Conservation (phyloP, 2,888 invertebrate species). For the Blomia tropicalis region DNA sequence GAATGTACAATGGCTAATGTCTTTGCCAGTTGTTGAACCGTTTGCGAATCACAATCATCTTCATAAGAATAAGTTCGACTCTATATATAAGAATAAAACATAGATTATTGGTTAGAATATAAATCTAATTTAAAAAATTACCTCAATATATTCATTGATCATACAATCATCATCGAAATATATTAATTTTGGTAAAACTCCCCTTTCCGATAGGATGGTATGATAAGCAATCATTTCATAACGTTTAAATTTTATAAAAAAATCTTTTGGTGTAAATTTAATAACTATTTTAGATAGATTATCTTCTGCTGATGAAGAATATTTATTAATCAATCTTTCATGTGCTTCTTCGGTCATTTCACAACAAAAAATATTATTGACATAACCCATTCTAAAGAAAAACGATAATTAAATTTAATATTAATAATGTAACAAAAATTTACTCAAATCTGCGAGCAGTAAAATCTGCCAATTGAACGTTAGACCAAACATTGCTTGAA, state of each 20-base stretch:
- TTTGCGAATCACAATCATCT: not conserved
- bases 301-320: too few relatives aligned
- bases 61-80: not conserved
- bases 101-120: too few relatives aligned
- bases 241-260: not conserved
- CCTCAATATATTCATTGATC: constrained; percentile 4
- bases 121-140: not conserved
- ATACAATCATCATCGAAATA: not conserved
- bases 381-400: not conserved
- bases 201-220: not conserved
- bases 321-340: not conserved
- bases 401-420: not conserved
- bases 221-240: not conserved
- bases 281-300: not conserved
- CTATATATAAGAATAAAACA: too few relatives aligned
- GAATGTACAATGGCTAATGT: not conserved
- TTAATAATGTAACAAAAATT: not conserved
- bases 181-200: not conserved
- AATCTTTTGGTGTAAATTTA: not conserved
- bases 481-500: not conserved
- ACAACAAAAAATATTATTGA: not conserved
- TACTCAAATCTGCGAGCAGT: not conserved
- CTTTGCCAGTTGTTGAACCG: not conserved
- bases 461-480: not conserved
- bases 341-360: not conserved